Conservation (phyloP, 37 sponge, comb jelly and placozoan species). For the Bolinopsis microptera region DNA sequence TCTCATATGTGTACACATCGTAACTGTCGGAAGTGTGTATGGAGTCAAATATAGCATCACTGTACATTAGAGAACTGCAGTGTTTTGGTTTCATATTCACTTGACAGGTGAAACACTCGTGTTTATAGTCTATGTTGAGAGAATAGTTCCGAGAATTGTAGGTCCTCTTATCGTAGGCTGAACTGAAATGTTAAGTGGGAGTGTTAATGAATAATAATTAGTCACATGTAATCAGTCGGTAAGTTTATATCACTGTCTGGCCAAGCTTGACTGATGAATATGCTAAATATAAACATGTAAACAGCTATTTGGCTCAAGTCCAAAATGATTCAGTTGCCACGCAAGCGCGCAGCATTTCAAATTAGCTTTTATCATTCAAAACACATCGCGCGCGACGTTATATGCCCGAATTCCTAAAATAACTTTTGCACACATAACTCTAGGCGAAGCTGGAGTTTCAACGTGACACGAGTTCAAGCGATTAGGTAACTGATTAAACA, state of each 20-base stretch:
- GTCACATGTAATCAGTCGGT: too few species aligned
- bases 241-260: too few species aligned
- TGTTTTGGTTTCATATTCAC: not conserved
- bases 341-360: conserved; percentile 24
- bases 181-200: not conserved
- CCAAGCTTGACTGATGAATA: too few species aligned
- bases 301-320: not conserved
- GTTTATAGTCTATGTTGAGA: not conserved
- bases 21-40: not conserved
- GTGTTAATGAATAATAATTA: not conserved
- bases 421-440: too few species aligned
- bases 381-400: not conserved
- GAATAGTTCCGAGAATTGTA: not conserved
- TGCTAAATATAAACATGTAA: not conserved
- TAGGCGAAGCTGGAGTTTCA: too few species aligned
- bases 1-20: conserved; percentile 9
- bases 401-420: too few species aligned
- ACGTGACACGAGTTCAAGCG: too few species aligned
- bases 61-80: not conserved
- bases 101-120: conserved; percentile 43
- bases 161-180: not conserved
- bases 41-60: conserved; percentile 9
- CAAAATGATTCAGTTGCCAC: not conserved
- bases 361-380: not conserved
- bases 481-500: too few species aligned